Evolutionary conservation across 2,797 vertebrate species (phyloP).

Genomic region (Hydrophis major): DNA sequence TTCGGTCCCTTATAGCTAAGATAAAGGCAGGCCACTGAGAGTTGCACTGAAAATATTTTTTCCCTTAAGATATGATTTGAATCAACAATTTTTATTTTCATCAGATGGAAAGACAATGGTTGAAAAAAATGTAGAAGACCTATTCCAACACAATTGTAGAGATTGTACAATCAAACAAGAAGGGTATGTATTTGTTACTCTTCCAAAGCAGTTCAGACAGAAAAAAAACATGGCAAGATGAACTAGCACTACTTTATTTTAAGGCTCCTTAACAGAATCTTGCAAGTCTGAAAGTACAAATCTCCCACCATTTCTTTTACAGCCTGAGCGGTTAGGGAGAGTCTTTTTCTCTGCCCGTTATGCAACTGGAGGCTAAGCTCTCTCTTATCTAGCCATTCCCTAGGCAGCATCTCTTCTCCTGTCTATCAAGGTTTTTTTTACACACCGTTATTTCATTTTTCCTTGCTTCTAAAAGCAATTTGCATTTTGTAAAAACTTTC

Average conservation of each 20-base stretch:
- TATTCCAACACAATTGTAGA: not conserved
- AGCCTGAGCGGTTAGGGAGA: not conserved
- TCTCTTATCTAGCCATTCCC: not conserved
- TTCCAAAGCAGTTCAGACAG: not conserved
- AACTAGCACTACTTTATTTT: not conserved
- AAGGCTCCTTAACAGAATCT: not conserved
- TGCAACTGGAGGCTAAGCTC: not conserved
- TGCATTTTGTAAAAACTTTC: not conserved
- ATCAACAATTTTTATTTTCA: not conserved
- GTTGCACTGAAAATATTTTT: not conserved
- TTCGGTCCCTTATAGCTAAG: not conserved
- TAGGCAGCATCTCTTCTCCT: not conserved
- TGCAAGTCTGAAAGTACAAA: not conserved
- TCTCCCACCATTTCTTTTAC: not conserved
- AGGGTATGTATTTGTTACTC: not conserved
- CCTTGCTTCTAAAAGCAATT: not conserved
- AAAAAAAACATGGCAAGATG: not conserved
- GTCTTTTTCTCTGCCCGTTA: not conserved
- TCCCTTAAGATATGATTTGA: not conserved
- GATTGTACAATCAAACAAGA: not conserved
- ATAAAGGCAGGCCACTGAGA: not conserved
- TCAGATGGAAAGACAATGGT: not conserved
- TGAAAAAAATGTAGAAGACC: not conserved
- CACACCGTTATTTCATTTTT: not conserved
- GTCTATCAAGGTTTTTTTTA: not conserved